These are phyloP conservation scores for Neoniphon sammara DNA, from an alignment of 2,797 vertebrate species.

Conservation along the genomic window DNA sequence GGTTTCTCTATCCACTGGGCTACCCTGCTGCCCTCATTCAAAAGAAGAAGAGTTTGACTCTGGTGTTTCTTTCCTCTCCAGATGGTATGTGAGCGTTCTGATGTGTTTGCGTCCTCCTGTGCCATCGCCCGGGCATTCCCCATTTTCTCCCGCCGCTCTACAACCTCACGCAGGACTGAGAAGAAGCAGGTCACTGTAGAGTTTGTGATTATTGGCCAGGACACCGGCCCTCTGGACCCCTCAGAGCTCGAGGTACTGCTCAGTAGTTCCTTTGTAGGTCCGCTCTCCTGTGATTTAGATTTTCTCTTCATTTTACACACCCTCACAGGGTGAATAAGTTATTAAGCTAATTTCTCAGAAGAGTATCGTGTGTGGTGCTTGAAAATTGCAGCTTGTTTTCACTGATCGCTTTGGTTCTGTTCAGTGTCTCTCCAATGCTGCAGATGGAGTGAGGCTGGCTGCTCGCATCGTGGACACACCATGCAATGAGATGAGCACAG, in stretches of 20 bases:
- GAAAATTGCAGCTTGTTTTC: neutral
- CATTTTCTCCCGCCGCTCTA: slow-evolving; percentile 91
- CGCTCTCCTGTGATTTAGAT: neutral
- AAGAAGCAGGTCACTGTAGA: slow-evolving; percentile 91
- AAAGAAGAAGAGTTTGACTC: neutral
- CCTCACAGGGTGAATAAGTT: neutral
- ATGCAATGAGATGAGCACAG: slow-evolving; percentile 97
- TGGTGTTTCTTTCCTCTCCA: slow-evolving; percentile 64
- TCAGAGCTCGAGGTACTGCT: slow-evolving; percentile 86
- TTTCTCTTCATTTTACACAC: neutral
- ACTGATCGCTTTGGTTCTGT: slow-evolving; percentile 43
- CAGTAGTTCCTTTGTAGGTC: neutral
- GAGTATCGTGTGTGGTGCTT: neutral
- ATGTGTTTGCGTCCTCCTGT: slow-evolving; percentile 93
- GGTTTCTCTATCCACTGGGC: too few relatives aligned
- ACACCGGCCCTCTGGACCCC: slow-evolving; percentile 85
- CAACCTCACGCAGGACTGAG: slow-evolving; percentile 84
- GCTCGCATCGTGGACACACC: slow-evolving; percentile 97
- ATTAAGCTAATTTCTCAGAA: neutral
- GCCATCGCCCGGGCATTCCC: slow-evolving; percentile 95
- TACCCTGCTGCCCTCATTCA: neutral
- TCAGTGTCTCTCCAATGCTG: slow-evolving; percentile 90
- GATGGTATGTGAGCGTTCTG: slow-evolving; percentile 94
- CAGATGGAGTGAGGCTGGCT: slow-evolving; percentile 92
- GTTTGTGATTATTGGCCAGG: slow-evolving; percentile 90